Conservation (phyloP, 2,888 invertebrate genomes). For the Parnassius apollo region DNA sequence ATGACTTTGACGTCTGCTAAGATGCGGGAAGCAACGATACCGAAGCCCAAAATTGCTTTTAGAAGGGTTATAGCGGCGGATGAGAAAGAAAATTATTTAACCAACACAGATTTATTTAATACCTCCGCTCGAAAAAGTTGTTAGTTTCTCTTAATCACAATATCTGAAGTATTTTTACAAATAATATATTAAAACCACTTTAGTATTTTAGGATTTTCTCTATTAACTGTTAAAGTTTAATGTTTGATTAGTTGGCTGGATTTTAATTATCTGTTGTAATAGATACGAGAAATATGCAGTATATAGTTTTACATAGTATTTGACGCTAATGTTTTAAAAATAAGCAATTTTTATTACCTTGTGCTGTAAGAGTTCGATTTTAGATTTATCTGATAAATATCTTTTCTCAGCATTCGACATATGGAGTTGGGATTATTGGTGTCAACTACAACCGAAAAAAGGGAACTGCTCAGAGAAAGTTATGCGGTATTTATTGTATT, state of each 20-base stretch:
- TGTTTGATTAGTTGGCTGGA: no score
- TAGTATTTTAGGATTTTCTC: not conserved
- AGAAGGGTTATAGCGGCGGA: not conserved
- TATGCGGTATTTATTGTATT: conserved; percentile 7
- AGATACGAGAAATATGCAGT: no score
- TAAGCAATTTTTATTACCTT: no score
- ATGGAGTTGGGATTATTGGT: conserved; percentile 27
- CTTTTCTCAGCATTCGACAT: conserved; percentile 13
- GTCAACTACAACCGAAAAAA: conserved; percentile 20
- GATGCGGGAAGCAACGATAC: conserved; percentile 9
- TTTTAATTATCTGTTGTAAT: no score
- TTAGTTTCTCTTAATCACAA: not conserved
- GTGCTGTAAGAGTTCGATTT: not conserved
- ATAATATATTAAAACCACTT: not conserved
- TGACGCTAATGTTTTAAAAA: no score
- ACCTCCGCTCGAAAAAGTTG: conserved; percentile 11
- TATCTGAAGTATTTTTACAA: not conserved
- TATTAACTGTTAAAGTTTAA: no score
- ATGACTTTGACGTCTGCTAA: conserved; percentile 7
- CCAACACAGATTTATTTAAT: not conserved
- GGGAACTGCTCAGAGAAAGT: conserved; percentile 17
- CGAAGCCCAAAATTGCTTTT: conserved; percentile 11
- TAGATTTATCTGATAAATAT: not conserved
- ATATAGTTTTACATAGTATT: no score
- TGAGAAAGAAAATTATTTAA: not conserved